These are phyloP conservation scores for Dendroctonus valens DNA, from an alignment of 1,140 invertebrate genomes.

Conservation along the genomic window DNA sequence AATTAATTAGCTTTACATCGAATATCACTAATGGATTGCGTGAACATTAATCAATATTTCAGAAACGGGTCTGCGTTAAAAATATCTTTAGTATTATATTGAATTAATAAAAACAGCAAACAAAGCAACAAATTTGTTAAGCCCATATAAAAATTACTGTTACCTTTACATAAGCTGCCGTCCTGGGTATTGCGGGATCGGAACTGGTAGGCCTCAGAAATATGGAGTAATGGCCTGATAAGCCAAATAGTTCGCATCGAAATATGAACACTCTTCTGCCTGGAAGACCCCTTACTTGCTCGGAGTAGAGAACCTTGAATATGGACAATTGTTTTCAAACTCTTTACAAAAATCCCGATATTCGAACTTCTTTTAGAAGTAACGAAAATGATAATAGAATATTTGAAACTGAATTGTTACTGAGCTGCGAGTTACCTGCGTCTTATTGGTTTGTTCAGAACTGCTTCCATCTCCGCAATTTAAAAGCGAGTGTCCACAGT, in stretches of 20 bases:
- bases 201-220: slow-evolving; percentile 60
- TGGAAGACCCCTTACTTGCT: slow-evolving; percentile 69
- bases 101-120: too few relatives aligned
- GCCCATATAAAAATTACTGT: slow-evolving; percentile 6
- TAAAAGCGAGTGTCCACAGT: slow-evolving; percentile 62
- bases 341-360: too few relatives aligned
- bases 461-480: slow-evolving; percentile 42
- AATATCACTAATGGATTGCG: too few relatives aligned
- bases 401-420: too few relatives aligned
- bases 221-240: slow-evolving; percentile 73
- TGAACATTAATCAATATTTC: too few relatives aligned
- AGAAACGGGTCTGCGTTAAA: too few relatives aligned
- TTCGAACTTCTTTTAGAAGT: too few relatives aligned
- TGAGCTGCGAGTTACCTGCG: slow-evolving; percentile 33
- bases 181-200: slow-evolving; percentile 58
- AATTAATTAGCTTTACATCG: too few relatives aligned
- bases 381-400: too few relatives aligned
- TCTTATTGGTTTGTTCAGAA: slow-evolving; percentile 30
- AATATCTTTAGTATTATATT: too few relatives aligned
- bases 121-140: too few relatives aligned
- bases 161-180: slow-evolving; percentile 67
- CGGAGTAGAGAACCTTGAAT: slow-evolving; percentile 60
- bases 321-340: too few relatives aligned
- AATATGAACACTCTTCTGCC: slow-evolving; percentile 63
- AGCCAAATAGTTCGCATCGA: slow-evolving; percentile 73